A percentile compares a stretch with the other conserved stretches of the same genome.
These are phyloP conservation scores for Phenganax stokvisi DNA, from an alignment of 92 coral and sea anemone species.

Conservation along the genomic window DNA sequence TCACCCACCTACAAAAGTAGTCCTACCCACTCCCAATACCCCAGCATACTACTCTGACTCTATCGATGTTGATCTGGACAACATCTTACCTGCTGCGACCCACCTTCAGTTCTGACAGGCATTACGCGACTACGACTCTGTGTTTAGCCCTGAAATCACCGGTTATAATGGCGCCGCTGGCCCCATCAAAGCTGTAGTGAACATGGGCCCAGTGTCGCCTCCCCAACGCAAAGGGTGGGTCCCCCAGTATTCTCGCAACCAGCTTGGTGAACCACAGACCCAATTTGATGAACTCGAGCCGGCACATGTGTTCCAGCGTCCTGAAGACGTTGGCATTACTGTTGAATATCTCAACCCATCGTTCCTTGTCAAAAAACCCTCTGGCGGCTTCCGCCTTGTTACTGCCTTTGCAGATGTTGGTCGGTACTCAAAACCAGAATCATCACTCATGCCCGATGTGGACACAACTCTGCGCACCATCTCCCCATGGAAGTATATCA, in stretches of 20 bases:
- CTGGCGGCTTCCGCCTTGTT: slow-evolving; percentile 44
- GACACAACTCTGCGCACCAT: slow-evolving; percentile 54
- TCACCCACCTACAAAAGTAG: too few relatives aligned
- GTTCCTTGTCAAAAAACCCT: slow-evolving; percentile 44
- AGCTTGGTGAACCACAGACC: slow-evolving; percentile 39
- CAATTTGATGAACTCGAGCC: slow-evolving; percentile 39
- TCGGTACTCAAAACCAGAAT: slow-evolving; percentile 48
- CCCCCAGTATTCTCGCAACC: slow-evolving; percentile 51
- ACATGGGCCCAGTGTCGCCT: too few relatives aligned
- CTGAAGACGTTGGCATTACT: slow-evolving; percentile 47
- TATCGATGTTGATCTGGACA: not conserved
- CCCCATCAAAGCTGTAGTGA: slow-evolving; percentile 52
- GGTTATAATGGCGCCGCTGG: slow-evolving; percentile 71
- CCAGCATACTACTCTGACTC: not conserved
- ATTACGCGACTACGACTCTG: not conserved
- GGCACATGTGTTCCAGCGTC: slow-evolving; percentile 39
- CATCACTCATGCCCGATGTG: slow-evolving; percentile 49
- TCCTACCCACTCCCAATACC: too few relatives aligned
- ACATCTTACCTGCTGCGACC: slow-evolving; percentile 15
- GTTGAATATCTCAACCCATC: slow-evolving; percentile 50
- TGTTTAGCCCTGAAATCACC: slow-evolving; percentile 48
- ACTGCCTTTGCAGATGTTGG: slow-evolving; percentile 51
- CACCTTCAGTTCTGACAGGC: slow-evolving; percentile 8
- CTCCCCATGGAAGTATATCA: slow-evolving; percentile 45
- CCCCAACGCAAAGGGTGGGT: slow-evolving; percentile 59